Evolutionary conservation across 2,797 vertebrate species (phyloP).

Genomic region (Alfaro cultratus): DNA sequence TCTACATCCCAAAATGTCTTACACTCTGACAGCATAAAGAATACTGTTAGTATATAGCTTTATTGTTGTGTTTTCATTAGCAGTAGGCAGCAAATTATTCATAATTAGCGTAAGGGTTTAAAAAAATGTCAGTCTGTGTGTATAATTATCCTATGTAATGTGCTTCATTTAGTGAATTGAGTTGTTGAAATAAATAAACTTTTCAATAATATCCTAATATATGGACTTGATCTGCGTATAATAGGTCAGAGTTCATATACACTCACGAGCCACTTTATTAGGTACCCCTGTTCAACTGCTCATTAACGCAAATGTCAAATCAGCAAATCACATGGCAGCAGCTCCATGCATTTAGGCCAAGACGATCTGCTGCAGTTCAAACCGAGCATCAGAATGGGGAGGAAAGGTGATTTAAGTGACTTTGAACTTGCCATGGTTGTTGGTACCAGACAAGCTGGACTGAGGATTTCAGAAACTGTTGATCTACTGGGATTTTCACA

Average conservation of each 20-base stretch:
- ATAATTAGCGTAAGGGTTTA: not conserved
- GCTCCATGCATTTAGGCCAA: too few relatives aligned
- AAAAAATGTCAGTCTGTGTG: not conserved
- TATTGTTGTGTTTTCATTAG: not conserved
- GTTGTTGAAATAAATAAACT: not conserved
- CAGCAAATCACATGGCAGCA: too few relatives aligned
- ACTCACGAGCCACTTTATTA: too few relatives aligned
- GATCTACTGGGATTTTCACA: too few relatives aligned
- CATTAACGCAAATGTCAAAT: too few relatives aligned
- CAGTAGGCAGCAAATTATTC: not conserved
- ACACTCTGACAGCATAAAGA: conserved; percentile 1
- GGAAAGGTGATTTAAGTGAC: too few relatives aligned
- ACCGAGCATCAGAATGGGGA: too few relatives aligned
- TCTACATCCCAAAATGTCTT: conserved; percentile 18
- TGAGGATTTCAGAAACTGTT: too few relatives aligned
- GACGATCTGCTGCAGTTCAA: too few relatives aligned
- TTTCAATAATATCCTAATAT: not conserved
- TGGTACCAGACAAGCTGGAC: too few relatives aligned
- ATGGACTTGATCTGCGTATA: not conserved
- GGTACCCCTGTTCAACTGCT: too few relatives aligned
- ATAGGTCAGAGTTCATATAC: not conserved
- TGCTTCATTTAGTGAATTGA: not conserved
- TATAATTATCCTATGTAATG: not conserved
- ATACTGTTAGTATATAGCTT: not conserved
- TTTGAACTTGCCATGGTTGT: too few relatives aligned